phyloP scores from a whole-genome alignment of 2,113 vertebrate genomes.

The Rallus limicola region DNA sequence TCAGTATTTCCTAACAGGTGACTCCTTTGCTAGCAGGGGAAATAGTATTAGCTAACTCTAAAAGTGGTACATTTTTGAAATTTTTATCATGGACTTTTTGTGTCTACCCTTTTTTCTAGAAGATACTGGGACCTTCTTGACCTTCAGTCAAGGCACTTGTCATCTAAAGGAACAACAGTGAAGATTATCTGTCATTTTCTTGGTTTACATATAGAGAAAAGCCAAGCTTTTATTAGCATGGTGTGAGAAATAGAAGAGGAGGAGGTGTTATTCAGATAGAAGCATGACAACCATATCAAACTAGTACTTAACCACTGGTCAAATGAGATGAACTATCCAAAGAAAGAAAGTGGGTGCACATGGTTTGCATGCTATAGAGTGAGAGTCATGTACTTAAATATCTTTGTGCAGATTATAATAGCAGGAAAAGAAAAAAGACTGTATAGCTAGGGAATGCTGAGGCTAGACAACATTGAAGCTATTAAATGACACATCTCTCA shows the following conservation, averaged over 20 bases:
- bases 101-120: background rate
- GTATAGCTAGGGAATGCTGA: background rate
- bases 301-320: background rate
- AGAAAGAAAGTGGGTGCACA: background rate
- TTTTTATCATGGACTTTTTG: background rate
- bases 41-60: background rate
- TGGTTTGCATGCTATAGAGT: fast-evolving
- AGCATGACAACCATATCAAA: background rate
- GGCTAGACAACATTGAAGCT: background rate
- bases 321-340: background rate
- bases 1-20: background rate
- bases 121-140: background rate
- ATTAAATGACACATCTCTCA: background rate
- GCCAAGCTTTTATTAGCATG: background rate
- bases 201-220: background rate
- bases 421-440: background rate
- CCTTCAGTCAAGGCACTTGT: background rate
- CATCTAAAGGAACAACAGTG: background rate
- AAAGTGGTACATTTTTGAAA: background rate
- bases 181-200: background rate
- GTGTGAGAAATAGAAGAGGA: background rate
- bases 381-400: background rate
- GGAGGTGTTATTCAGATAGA: background rate
- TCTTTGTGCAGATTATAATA: background rate
- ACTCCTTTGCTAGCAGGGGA: background rate